Conservation (phyloP, 2,888 invertebrate genomes). For the Boloria selene region DNA sequence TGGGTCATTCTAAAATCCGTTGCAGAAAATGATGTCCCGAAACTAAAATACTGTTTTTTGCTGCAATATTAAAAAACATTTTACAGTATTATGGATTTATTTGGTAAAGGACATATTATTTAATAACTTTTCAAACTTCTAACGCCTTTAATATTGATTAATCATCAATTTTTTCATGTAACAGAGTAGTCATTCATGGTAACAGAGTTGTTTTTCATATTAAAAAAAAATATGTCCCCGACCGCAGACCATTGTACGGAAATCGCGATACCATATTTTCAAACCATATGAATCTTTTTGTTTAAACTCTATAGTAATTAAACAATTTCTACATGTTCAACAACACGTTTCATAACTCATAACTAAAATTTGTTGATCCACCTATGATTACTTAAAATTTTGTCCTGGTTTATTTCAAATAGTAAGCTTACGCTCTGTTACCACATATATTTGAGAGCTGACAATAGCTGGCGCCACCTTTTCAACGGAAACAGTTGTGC, state of each 20-base stretch:
- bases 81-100: background rate
- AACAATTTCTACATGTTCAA: background rate
- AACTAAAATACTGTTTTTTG: background rate
- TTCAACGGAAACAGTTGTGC: background rate
- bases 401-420: background rate
- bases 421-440: background rate
- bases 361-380: background rate
- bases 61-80: background rate
- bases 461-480: background rate
- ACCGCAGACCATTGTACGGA: background rate
- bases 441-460: background rate
- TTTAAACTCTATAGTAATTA: background rate
- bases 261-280: background rate
- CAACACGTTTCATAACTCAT: background rate
- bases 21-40: conserved; percentile 4
- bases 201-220: conserved; percentile 8
- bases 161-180: background rate
- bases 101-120: background rate
- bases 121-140: conserved; percentile 1
- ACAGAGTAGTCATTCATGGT: conserved; percentile 4
- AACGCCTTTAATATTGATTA: too few relatives aligned
- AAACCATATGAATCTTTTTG: conserved; percentile 7
- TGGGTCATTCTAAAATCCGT: conserved; percentile 7
- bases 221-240: conserved; percentile 1
- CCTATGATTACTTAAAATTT: background rate